phyloP scores from a whole-genome alignment of 2,113 vertebrate species.

The Elaphurus davidianus region DNA sequence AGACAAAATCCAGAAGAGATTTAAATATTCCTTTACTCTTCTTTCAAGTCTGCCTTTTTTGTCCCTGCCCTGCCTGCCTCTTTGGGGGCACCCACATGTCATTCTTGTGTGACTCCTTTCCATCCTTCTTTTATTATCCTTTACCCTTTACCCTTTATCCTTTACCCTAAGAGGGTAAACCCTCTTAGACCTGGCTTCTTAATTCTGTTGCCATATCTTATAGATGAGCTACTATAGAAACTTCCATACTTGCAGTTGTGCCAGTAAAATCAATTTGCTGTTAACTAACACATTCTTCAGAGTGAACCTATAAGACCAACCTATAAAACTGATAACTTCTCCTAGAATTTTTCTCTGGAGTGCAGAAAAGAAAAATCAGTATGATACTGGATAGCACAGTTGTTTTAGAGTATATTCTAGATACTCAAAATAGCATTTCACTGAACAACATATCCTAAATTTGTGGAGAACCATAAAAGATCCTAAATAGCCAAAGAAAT shows the following conservation, averaged over 20 bases:
- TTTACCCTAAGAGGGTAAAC: too few relatives aligned
- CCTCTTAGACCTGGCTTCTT: neutral
- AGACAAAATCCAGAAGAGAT: neutral
- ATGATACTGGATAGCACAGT: neutral
- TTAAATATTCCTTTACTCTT: neutral
- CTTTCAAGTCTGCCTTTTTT: neutral
- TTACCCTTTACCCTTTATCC: too few relatives aligned
- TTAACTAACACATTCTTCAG: neutral
- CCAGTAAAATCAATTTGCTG: neutral
- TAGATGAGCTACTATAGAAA: neutral
- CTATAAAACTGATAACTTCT: neutral
- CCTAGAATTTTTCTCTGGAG: neutral
- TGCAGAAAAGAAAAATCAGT: neutral
- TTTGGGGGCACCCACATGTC: neutral
- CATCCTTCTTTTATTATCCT: neutral
- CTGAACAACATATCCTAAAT: neutral
- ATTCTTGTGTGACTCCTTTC: neutral
- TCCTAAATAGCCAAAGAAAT: neutral
- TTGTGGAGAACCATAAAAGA: neutral
- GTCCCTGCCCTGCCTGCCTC: neutral
- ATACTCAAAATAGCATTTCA: neutral
- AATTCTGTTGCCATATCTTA: neutral
- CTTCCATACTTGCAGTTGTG: neutral
- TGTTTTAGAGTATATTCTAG: neutral
- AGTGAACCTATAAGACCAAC: neutral